Evolutionary conservation across 2,113 vertebrate genomes (phyloP).

Genomic region (Galeopterus variegatus): DNA sequence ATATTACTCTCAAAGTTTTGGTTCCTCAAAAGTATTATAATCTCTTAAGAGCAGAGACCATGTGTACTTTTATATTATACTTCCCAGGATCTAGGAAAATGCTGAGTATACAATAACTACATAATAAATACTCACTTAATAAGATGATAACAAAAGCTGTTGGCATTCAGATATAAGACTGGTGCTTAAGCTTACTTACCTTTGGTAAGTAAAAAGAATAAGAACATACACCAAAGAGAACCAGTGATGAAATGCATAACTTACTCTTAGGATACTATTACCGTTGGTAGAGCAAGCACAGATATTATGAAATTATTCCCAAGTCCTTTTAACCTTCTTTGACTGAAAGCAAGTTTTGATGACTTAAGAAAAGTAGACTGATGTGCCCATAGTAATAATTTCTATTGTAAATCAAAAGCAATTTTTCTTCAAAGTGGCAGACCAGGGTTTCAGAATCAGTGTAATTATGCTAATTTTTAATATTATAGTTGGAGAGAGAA

Average conservation of each 20-base stretch:
- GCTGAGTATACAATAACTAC: not conserved
- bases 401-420: not conserved
- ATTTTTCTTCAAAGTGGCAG: slow-evolving; percentile 45
- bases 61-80: not conserved
- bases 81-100: not conserved
- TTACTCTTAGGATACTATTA: slow-evolving; percentile 17
- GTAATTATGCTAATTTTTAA: not conserved
- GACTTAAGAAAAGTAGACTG: not conserved
- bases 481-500: slow-evolving; percentile 8
- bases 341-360: slow-evolving; percentile 8
- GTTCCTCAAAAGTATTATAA: slow-evolving; percentile 39
- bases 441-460: not conserved
- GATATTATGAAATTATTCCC: slow-evolving; percentile 20
- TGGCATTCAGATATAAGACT: not conserved
- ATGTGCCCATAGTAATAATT: not conserved
- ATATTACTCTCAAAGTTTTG: not conserved
- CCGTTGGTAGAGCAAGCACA: not conserved
- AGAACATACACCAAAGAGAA: slow-evolving; percentile 29
- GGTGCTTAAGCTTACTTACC: not conserved
- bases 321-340: slow-evolving; percentile 7
- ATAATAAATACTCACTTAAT: slow-evolving; percentile 9
- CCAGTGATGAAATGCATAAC: not conserved
- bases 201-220: not conserved
- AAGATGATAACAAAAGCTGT: not conserved
- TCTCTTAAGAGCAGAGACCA: not conserved